Percentiles rank a stretch among this genome's conserved stretches.
Evolutionary conservation across 2,888 invertebrate genomes (phyloP).

Genomic region (Itoplectis maculator): DNA sequence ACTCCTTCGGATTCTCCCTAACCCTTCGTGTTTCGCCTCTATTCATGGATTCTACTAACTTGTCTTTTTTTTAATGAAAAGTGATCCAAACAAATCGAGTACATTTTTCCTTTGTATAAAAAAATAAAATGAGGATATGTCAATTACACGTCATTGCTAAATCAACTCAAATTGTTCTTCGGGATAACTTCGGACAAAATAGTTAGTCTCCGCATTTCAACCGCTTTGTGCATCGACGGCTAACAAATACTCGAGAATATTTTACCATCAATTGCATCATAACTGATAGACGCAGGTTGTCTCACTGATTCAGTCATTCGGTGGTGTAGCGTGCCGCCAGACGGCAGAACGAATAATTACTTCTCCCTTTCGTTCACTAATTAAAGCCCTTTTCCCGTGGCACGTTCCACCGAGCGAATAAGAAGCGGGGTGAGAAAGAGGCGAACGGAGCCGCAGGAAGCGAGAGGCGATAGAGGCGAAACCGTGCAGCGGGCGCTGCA

Average conservation of each 20-base stretch:
- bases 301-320: slow-evolving; percentile 56
- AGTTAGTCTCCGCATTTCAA: too few relatives aligned
- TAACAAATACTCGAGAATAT: too few relatives aligned
- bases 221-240: too few relatives aligned
- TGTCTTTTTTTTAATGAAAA: neutral
- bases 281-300: too few relatives aligned
- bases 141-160: too few relatives aligned
- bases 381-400: slow-evolving; percentile 65
- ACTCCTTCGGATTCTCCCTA: neutral
- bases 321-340: slow-evolving; percentile 36
- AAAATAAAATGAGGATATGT: too few relatives aligned
- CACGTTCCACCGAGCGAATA: slow-evolving; percentile 52
- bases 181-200: too few relatives aligned
- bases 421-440: slow-evolving; percentile 37
- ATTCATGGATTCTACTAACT: neutral
- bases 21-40: neutral
- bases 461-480: slow-evolving; percentile 32
- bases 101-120: too few relatives aligned
- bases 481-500: slow-evolving; percentile 63
- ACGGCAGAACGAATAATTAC: slow-evolving; percentile 66
- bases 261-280: too few relatives aligned
- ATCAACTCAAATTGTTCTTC: too few relatives aligned
- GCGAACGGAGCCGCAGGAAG: slow-evolving; percentile 11
- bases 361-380: slow-evolving; percentile 70
- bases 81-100: slow-evolving; percentile 41